Percentiles rank a stretch among this genome's conserved stretches.
Conservation (phyloP, 2,888 invertebrate species). For the Steinernema hermaphroditum region DNA sequence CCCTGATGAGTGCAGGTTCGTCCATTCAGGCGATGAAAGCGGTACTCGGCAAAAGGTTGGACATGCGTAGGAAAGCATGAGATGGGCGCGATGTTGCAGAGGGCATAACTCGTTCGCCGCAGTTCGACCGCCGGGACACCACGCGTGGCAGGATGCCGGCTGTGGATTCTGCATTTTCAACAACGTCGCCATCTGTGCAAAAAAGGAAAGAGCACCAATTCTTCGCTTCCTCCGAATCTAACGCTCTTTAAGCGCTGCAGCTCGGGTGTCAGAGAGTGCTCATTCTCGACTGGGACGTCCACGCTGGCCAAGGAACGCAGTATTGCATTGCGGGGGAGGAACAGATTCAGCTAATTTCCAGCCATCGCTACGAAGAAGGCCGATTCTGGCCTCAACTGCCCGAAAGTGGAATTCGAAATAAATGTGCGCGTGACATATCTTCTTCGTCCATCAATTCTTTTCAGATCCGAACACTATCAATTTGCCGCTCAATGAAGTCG, state of each 20-base stretch:
- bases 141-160: slow-evolving; percentile 79
- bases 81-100: not conserved
- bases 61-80: not conserved
- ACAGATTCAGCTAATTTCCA: slow-evolving; percentile 91
- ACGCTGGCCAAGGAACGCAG: slow-evolving; percentile 57
- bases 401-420: slow-evolving; percentile 52
- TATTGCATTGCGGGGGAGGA: slow-evolving; percentile 67
- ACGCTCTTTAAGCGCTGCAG: slow-evolving; percentile 35
- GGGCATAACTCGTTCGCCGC: slow-evolving; percentile 50
- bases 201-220: slow-evolving; percentile 45
- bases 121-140: slow-evolving; percentile 70
- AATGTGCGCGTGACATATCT: slow-evolving; percentile 73
- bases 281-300: slow-evolving; percentile 86
- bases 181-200: slow-evolving; percentile 89
- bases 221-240: not conserved
- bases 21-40: slow-evolving; percentile 37
- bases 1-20: slow-evolving; percentile 40
- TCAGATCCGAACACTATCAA: slow-evolving; percentile 74
- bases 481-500: slow-evolving; percentile 81
- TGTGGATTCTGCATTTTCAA: slow-evolving; percentile 97
- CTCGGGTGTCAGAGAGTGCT: slow-evolving; percentile 74
- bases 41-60: slow-evolving; percentile 30
- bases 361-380: slow-evolving; percentile 92
- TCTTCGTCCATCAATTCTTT: slow-evolving; percentile 15
- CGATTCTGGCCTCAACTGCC: slow-evolving; percentile 77